These are phyloP conservation scores for Petrophora chlorosata DNA, from an alignment of 2,888 invertebrate genomes.

Conservation along the genomic window DNA sequence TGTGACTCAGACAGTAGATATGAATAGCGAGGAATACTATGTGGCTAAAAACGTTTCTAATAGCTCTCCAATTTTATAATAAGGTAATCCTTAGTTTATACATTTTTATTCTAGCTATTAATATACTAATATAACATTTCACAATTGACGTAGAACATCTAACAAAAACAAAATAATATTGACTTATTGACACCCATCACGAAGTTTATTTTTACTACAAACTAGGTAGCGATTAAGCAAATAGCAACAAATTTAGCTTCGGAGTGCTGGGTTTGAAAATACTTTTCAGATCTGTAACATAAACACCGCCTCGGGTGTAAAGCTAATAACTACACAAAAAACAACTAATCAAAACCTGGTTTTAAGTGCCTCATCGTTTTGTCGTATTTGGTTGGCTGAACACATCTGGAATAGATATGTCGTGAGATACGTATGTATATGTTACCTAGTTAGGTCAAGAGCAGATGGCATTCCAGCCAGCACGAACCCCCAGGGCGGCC, in stretches of 20 bases:
- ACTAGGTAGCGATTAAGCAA: too few relatives aligned
- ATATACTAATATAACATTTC: slow-evolving; percentile 36
- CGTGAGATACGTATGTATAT: slow-evolving; percentile 31
- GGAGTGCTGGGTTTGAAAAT: too few relatives aligned
- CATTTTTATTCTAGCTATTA: slow-evolving; percentile 41
- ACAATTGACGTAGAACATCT: slow-evolving; percentile 45
- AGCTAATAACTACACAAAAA: too few relatives aligned
- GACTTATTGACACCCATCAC: too few relatives aligned
- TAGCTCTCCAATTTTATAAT: slow-evolving; percentile 16
- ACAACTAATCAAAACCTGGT: slow-evolving; percentile 31
- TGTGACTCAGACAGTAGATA: too few relatives aligned
- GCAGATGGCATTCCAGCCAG: slow-evolving; percentile 82
- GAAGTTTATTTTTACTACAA: too few relatives aligned
- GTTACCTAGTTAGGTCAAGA: slow-evolving; percentile 81
- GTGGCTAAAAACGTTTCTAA: too few relatives aligned
- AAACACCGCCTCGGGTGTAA: too few relatives aligned
- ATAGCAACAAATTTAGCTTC: too few relatives aligned
- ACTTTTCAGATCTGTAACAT: too few relatives aligned
- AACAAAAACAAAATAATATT: too few relatives aligned
- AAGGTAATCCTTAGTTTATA: slow-evolving; percentile 39
- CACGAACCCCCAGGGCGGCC: slow-evolving; percentile 73
- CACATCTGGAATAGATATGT: slow-evolving; percentile 19
- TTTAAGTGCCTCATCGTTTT: slow-evolving; percentile 5
- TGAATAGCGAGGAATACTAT: too few relatives aligned
- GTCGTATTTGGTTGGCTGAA: slow-evolving; percentile 1